phyloP scores from a whole-genome alignment of 1,140 invertebrate species.

The Bombus difficillimus region DNA sequence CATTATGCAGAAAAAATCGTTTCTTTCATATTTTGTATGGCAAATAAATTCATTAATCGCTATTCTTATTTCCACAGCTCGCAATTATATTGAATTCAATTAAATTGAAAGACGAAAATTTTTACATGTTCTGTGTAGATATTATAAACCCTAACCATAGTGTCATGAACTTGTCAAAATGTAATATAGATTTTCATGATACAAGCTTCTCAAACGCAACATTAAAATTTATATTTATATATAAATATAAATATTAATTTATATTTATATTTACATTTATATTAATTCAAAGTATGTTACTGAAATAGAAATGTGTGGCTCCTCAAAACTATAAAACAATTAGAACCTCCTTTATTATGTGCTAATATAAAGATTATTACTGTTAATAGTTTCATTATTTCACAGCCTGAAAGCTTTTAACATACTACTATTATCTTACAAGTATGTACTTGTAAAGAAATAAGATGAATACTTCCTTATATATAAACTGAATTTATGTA shows the following conservation, averaged over 20 bases:
- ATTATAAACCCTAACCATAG: slow-evolving; percentile 58
- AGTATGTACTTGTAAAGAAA: slow-evolving; percentile 49
- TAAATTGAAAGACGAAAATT: slow-evolving; percentile 73
- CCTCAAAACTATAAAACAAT: slow-evolving; percentile 35
- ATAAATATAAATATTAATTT: not conserved
- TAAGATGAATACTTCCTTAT: slow-evolving; percentile 49
- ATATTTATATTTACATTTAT: not conserved
- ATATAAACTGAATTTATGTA: slow-evolving; percentile 61
- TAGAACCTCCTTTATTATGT: slow-evolving; percentile 30
- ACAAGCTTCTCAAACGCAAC: slow-evolving; percentile 73
- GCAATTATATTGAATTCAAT: no score
- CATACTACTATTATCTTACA: slow-evolving; percentile 43
- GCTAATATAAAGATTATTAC: slow-evolving; percentile 53
- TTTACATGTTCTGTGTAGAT: slow-evolving; percentile 66
- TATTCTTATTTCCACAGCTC: slow-evolving; percentile 38
- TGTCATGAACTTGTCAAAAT: slow-evolving; percentile 44
- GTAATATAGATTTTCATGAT: slow-evolving; percentile 27
- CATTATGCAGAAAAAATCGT: not conserved
- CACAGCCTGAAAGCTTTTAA: slow-evolving; percentile 69
- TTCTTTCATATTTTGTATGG: slow-evolving; percentile 39
- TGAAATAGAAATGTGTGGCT: slow-evolving; percentile 48
- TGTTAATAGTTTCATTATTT: slow-evolving; percentile 65
- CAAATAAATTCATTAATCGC: slow-evolving; percentile 28
- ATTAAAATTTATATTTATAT: slow-evolving; percentile 57
- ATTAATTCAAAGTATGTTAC: slow-evolving; percentile 26